Percentiles rank a stretch among this genome's conserved stretches.
Conservation (phyloP, 1,140 invertebrate genomes). For the Hesperophylax magnus region DNA sequence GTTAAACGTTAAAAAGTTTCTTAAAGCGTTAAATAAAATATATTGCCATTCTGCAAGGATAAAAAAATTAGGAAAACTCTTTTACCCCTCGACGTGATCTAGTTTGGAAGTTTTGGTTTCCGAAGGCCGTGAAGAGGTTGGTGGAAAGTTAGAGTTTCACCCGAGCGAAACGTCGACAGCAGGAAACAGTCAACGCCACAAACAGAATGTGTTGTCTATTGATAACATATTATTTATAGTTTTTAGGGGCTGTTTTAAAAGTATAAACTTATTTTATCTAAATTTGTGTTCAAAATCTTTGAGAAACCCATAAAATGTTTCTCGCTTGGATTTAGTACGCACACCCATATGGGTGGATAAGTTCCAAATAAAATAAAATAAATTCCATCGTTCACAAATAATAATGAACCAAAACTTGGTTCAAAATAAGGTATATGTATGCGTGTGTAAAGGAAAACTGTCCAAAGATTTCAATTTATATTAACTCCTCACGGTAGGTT, state of each 20-base stretch:
- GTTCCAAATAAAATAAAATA: too few species aligned
- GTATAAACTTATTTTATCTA: not conserved
- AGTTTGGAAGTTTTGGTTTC: slow-evolving; percentile 14
- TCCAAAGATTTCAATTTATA: too few species aligned
- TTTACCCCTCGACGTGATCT: slow-evolving; percentile 11
- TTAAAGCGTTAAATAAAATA: slow-evolving; percentile 7
- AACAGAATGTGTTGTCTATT: not conserved
- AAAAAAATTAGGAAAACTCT: slow-evolving; percentile 1
- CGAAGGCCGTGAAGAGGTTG: slow-evolving; percentile 9
- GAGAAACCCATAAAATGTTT: too few species aligned
- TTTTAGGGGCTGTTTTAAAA: too few species aligned
- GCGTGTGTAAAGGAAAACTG: too few species aligned
- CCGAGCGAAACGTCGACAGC: not conserved
- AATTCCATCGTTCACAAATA: too few species aligned
- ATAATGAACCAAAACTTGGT: too few species aligned
- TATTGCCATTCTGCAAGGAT: not conserved
- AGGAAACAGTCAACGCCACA: slow-evolving; percentile 10
- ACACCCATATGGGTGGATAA: too few species aligned
- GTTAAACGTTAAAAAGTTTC: slow-evolving; percentile 3
- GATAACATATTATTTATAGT: not conserved
- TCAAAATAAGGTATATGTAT: too few species aligned
- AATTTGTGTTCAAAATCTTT: not conserved
- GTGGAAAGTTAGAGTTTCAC: slow-evolving; percentile 5
- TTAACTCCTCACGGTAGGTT: too few species aligned
- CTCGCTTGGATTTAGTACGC: too few species aligned